Evolutionary conservation across 2,797 vertebrate genomes (phyloP).

Genomic region (Anguilla marmorata): DNA sequence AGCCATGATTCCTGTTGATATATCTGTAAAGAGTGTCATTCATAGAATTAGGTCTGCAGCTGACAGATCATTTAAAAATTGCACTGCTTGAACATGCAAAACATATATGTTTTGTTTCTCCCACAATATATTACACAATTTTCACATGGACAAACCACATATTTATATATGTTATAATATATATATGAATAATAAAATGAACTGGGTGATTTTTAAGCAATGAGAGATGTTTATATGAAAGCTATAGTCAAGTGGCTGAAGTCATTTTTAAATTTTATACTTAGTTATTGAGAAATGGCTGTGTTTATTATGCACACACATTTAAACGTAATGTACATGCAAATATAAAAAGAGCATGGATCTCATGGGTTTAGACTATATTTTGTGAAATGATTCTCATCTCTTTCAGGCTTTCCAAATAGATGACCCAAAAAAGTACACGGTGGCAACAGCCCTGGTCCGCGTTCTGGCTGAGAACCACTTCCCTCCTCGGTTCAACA

Average conservation of each 20-base stretch:
- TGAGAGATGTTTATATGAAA: too few species aligned
- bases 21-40: not conserved
- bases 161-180: not conserved
- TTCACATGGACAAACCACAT: not conserved
- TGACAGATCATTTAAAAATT: not conserved
- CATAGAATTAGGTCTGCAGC: not conserved
- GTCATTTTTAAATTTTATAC: too few species aligned
- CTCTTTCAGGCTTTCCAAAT: constrained; percentile 73
- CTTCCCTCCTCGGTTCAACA: constrained; percentile 68
- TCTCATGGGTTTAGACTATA: not conserved
- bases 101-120: not conserved
- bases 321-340: not conserved
- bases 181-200: not conserved
- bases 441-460: constrained; percentile 72
- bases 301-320: not conserved
- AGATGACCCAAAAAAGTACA: constrained; percentile 78
- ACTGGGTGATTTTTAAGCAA: too few species aligned
- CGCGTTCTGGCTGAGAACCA: constrained; percentile 70
- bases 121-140: not conserved
- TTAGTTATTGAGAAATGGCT: not conserved
- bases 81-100: not conserved
- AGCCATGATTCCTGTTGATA: not conserved
- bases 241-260: too few species aligned
- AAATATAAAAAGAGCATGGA: not conserved
- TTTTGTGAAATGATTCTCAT: not conserved